phyloP scores from a whole-genome alignment of 2,113 vertebrate species.

The Myotis yumanensis region DNA sequence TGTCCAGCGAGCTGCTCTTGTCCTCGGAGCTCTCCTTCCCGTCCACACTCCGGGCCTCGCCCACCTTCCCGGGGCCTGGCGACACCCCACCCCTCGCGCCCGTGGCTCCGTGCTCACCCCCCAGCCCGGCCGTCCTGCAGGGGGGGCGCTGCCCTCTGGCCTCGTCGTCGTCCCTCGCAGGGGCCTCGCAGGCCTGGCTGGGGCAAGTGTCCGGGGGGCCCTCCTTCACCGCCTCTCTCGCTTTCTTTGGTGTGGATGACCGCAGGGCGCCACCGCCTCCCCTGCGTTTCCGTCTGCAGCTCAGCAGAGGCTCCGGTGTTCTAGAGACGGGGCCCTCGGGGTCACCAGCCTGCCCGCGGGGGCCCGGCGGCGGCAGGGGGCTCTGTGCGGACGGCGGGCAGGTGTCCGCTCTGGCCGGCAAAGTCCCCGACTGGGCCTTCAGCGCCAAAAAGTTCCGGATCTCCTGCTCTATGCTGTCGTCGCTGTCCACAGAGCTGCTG shows the following conservation, averaged over 20 bases:
- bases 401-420: constrained; percentile 67
- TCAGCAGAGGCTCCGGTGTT: constrained; percentile 77
- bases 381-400: constrained; percentile 31
- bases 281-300: constrained; percentile 83
- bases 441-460: constrained; percentile 93
- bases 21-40: constrained; percentile 83
- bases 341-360: neutral
- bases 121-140: neutral
- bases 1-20: constrained; percentile 97
- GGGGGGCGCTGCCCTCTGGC: neutral
- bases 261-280: neutral
- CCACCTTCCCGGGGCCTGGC: neutral
- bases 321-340: constrained; percentile 63
- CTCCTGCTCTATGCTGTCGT: constrained; percentile 96
- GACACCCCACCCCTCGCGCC: neutral
- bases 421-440: constrained; percentile 89
- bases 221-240: constrained; percentile 53
- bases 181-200: neutral
- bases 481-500: constrained; percentile 92
- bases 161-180: neutral
- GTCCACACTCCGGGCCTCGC: neutral
- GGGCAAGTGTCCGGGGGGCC: constrained; percentile 38
- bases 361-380: constrained; percentile 25
- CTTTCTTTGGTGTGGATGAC: neutral
- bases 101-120: neutral